Evolutionary conservation across 2,888 invertebrate species (phyloP), one percentile per base, ranked within the genome.

Genomic region (Agrochola circellaris): DNA sequence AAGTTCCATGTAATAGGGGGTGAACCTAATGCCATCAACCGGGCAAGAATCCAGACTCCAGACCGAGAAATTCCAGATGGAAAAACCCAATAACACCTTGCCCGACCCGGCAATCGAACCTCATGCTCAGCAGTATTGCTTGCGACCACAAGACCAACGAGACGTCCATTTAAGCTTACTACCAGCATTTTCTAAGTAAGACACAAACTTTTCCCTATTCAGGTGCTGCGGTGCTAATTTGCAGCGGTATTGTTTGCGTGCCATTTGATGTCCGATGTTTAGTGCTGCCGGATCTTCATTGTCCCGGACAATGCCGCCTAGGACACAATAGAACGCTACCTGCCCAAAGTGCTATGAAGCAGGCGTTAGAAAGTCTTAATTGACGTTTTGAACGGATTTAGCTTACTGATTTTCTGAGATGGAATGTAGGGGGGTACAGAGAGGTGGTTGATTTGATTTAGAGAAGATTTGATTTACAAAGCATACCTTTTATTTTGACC

Each of bases 261-360:
- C 82, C 74, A 80, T 86, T 78, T 86, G 76, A 85, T 85, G 85
- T 81, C 84, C 81, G 62, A 81, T 88, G 81, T 79, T 84, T 83
- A 77, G 78, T 71, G 83, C 69, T 64, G 48, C 69, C 81, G 77
- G 79, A 83, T 75, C 62, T 71, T 81, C 83, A 87, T 85, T 87
- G 88, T 87, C 48, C 64, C 58, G 67, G 74, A 87, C 81, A 87
- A 85, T 76, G 64, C 67, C 68, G 75, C 61, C 82, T 76, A 69
- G 58, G 79, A 76, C 77, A 88, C 88, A 87, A 87, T 88, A 65
- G 86, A 65, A 45, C 58, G 60, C 64, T 74, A 60, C 83, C 79
- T 79, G 51, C 45, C 67, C 70, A 62, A 77, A 82, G 82, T 79
- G 77, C 70, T 84, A 76, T 76, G 62, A 75, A 84, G 80, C 61